Base-by-base conservation (phyloP, 2,888 invertebrate genomes). In the Cheilosia impressa region DNA sequence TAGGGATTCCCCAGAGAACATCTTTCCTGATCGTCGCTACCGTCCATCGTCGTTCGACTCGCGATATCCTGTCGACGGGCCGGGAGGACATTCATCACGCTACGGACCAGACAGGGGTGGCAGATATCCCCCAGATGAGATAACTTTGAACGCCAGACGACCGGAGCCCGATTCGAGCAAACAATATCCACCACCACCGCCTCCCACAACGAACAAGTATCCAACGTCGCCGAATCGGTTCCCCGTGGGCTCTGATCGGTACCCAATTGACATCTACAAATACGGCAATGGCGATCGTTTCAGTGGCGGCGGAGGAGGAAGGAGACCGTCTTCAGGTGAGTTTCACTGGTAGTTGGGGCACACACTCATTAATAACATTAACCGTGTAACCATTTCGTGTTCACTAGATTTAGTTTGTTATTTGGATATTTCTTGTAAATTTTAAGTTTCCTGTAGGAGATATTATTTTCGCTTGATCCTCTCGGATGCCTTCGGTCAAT, bases 261-360 rank as follows among this genome's bases (percentile, higher is more conserved):
- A 92, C 89, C 93, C 94, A 34, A 88, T 91, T 38, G 91, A 91
- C 69, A 92, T 92, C 79, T 92, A 91, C 85, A 92, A 92, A 82
- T 92, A 92, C 87, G 94, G 94, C 41, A 94, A 94, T 89, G 93
- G 93, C 2, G 93, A 93, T 69, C 92, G 92, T 38, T 93, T 93
- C 88, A 89, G 89, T 50, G 93, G 31, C 31, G 31, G 93, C 57
- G 82, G 89, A 27, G 92, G 93, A 52, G 90, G 92, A 60, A 93
- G 93, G 77, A 89, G 93, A 62, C 89, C 84, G 2, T 10, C 68
- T 10, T 24, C 81, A 85, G 85, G 85, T 85, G 68, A 77, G 81
- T 85, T 41, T 60, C 76, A 77, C 79, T 38, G 17, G 53, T 60
- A 57, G 62, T 57, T 68, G 50, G 62, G 76, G 47, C 34, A 58